Evolutionary conservation across 2,888 invertebrate genomes (phyloP).

Genomic region (Acrobasis suavella): DNA sequence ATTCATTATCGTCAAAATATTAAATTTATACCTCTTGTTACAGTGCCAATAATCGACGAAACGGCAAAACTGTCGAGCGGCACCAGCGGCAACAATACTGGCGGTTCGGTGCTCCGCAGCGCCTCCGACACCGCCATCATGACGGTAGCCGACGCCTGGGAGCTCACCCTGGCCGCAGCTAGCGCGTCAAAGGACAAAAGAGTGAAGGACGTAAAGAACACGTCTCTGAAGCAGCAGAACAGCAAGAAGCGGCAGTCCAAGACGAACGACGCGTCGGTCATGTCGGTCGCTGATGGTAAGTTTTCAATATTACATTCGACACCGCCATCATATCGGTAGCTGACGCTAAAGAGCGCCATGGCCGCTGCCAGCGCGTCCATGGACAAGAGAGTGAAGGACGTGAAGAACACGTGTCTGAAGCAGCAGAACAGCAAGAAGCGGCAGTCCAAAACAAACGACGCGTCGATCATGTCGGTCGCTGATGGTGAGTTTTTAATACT

Average conservation of each 20-base stretch:
- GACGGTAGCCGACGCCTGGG: slow-evolving; percentile 90
- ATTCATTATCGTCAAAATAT: background rate
- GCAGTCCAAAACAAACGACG: no score
- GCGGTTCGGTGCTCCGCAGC: slow-evolving; percentile 79
- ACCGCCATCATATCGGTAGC: no score
- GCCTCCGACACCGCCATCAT: slow-evolving; percentile 91
- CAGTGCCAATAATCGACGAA: slow-evolving; percentile 66
- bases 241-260: slow-evolving; percentile 66
- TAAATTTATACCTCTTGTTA: background rate
- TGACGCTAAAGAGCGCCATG: no score
- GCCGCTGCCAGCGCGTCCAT: no score
- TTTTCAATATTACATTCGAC: background rate
- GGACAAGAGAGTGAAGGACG: no score
- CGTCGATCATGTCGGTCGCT: slow-evolving; percentile 50
- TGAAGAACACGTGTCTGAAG: no score
- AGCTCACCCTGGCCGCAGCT: slow-evolving; percentile 91
- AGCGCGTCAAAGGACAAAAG: slow-evolving; percentile 95
- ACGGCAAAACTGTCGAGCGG: slow-evolving; percentile 39
- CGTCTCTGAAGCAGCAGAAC: slow-evolving; percentile 69
- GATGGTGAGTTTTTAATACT: slow-evolving; percentile 53
- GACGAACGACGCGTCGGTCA: slow-evolving; percentile 48
- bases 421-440: no score
- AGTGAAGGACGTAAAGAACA: slow-evolving; percentile 90
- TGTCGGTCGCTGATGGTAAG: slow-evolving; percentile 58
- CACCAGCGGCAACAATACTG: slow-evolving; percentile 64